Conservation (phyloP, 64 coral and sea anemone species). For the Montipora cactus region DNA sequence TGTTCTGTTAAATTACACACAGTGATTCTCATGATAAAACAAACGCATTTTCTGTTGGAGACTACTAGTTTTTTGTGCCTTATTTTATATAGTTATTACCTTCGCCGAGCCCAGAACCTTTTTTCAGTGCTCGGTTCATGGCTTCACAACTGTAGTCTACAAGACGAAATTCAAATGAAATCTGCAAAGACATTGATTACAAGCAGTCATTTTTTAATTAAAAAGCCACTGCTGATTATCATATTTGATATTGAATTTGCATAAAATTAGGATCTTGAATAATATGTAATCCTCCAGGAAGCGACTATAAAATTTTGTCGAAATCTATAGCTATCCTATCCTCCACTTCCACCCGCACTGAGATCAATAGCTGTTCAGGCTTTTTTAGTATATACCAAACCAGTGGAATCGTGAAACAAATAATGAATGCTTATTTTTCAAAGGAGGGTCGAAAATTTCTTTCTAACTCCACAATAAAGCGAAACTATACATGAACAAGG, state of each 20-base stretch:
- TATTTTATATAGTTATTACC: not conserved
- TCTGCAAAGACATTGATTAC: not conserved
- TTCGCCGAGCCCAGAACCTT: not conserved
- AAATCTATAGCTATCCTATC: constrained; percentile 1
- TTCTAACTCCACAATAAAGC: not conserved
- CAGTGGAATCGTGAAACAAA: not conserved
- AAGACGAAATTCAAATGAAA: not conserved
- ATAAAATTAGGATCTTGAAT: constrained; percentile 5
- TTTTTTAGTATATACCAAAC: not conserved
- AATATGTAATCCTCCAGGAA: not conserved
- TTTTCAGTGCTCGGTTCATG: not conserved
- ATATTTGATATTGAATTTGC: constrained; percentile 15
- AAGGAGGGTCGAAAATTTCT: not conserved
- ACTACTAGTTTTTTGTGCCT: not conserved
- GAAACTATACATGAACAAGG: not conserved
- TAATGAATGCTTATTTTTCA: not conserved
- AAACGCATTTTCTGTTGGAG: not conserved
- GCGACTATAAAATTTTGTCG: not conserved
- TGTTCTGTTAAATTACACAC: too few species aligned
- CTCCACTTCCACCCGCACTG: not conserved
- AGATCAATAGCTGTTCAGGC: not conserved
- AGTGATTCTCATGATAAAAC: not conserved
- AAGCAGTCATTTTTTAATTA: not conserved
- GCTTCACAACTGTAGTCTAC: not conserved
- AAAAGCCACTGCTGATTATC: constrained; percentile 1